A percentile compares a stretch with the other conserved stretches of the same genome.
phyloP scores from a whole-genome alignment of 2,113 vertebrate species.

The Aspiorhynchus laticeps region DNA sequence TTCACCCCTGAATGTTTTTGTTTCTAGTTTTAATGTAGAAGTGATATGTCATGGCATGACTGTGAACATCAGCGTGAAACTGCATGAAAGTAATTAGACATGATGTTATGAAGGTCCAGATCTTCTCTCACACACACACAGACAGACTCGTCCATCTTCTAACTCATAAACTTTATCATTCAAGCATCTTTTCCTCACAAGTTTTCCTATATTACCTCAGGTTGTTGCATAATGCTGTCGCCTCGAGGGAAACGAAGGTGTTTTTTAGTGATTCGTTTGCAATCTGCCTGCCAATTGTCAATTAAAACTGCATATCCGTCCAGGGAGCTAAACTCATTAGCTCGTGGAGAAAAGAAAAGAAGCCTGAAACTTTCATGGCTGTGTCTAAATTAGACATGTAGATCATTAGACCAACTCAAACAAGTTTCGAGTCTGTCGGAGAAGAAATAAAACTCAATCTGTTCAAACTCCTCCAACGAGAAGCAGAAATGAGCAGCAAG shows the following conservation, averaged over 20 bases:
- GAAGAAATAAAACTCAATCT: background rate
- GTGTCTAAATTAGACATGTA: conserved; percentile 48
- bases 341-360: conserved; percentile 46
- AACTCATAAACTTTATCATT: background rate
- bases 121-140: conserved; percentile 48
- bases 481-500: background rate
- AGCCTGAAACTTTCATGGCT: conserved; percentile 48
- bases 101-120: conserved; percentile 46
- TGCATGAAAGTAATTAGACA: conserved; percentile 68
- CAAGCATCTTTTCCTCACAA: background rate
- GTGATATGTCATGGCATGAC: background rate
- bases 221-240: conserved; percentile 41
- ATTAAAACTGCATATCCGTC: conserved; percentile 64
- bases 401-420: conserved; percentile 11
- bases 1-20: background rate
- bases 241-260: conserved; percentile 43
- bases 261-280: conserved; percentile 48
- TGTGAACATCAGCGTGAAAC: background rate
- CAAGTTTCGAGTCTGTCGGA: background rate
- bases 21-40: background rate
- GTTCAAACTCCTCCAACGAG: background rate
- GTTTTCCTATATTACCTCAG: background rate
- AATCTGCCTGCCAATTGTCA: conserved; percentile 59
- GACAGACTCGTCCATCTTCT: conserved; percentile 51
- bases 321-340: conserved; percentile 65